These are phyloP conservation scores for Pterostichus madidus DNA, from an alignment of 2,888 invertebrate species.

Conservation along the genomic window DNA sequence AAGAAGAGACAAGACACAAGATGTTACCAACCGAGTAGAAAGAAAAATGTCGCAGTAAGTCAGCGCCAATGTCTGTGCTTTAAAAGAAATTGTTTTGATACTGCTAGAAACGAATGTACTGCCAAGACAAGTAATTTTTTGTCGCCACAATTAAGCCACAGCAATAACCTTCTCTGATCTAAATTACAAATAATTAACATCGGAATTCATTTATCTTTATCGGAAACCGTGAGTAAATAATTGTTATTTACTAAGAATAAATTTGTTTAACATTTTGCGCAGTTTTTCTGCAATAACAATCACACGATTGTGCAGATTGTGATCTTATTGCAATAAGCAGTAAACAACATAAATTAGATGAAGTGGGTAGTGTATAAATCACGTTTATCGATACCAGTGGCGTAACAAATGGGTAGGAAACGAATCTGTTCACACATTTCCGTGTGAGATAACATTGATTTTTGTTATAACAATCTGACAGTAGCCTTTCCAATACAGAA, in stretches of 20 bases:
- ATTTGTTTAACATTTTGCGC: constrained; percentile 35
- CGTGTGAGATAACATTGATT: not conserved
- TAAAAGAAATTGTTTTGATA: no score
- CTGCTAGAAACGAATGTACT: no score
- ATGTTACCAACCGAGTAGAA: constrained; percentile 18
- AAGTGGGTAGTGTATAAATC: constrained; percentile 55
- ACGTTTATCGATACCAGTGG: constrained; percentile 43
- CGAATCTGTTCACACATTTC: constrained; percentile 3
- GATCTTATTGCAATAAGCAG: constrained; percentile 55
- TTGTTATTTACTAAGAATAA: constrained; percentile 46
- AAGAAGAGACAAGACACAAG: constrained; percentile 10
- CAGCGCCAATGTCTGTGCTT: not conserved
- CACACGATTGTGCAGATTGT: constrained; percentile 41
- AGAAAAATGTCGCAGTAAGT: constrained; percentile 14
- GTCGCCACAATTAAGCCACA: not conserved
- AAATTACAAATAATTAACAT: constrained; percentile 42
- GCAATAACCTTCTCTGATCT: not conserved
- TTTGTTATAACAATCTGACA: not conserved
- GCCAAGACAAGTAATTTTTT: not conserved
- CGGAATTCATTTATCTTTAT: constrained; percentile 25
- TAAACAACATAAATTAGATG: constrained; percentile 59
- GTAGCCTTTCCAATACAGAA: no score
- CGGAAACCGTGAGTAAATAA: constrained; percentile 52
- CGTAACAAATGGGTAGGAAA: constrained; percentile 7
- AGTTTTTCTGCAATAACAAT: constrained; percentile 35